Conservation (phyloP, 1,140 invertebrate species). For the Neuroterus valhalla region DNA sequence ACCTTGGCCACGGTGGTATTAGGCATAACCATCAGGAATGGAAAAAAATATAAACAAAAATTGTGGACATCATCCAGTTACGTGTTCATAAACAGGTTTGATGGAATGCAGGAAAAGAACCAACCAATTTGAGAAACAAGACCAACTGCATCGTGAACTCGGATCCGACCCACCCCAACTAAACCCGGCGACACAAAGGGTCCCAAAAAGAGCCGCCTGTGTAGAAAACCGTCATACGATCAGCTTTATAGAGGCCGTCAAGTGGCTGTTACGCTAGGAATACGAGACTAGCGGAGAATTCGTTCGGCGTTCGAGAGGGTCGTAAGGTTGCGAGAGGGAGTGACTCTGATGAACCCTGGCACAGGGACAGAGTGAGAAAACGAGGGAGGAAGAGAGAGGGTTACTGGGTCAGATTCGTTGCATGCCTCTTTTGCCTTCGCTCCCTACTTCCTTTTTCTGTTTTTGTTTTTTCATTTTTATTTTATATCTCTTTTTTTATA, state of each 20-base stretch:
- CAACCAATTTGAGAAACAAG: conserved; percentile 20
- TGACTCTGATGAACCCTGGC: conserved; percentile 9
- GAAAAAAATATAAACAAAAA: no score
- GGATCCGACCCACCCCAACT: conserved; percentile 46
- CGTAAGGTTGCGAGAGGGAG: conserved; percentile 46
- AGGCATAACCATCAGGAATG: no score
- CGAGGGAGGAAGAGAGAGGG: conserved; percentile 55
- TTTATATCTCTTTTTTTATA: conserved; percentile 33
- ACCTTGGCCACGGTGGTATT: no score
- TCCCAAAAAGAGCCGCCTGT: conserved; percentile 41
- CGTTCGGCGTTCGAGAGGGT: conserved; percentile 51
- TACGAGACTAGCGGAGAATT: conserved; percentile 52
- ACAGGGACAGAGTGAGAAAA: conserved; percentile 26
- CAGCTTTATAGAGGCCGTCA: conserved; percentile 52
- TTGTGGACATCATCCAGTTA: no score
- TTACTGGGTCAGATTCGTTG: conserved; percentile 72
- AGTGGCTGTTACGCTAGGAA: conserved; percentile 58
- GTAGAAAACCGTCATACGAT: conserved; percentile 58
- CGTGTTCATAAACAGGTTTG: neutral
- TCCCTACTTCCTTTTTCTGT: conserved; percentile 48
- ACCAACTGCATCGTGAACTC: neutral
- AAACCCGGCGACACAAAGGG: conserved; percentile 55
- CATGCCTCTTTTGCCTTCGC: conserved; percentile 54
- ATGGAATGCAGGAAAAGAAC: neutral
- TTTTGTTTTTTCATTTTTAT: no score